These are phyloP conservation scores for Picathartes gymnocephalus DNA, from an alignment of 2,113 vertebrate species.

Conservation along the genomic window DNA sequence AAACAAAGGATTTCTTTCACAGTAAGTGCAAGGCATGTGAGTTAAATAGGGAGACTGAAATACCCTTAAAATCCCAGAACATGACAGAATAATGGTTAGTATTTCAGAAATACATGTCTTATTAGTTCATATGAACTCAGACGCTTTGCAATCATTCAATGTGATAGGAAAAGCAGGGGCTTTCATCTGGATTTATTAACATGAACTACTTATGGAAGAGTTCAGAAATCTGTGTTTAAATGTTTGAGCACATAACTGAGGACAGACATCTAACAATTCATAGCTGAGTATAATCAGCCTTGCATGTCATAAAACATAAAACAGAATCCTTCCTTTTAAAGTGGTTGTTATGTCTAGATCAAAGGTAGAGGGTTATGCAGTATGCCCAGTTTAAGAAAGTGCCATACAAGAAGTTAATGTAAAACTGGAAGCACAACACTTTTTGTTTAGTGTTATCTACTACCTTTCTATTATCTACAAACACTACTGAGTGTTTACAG, in stretches of 20 bases:
- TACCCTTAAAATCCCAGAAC: background rate
- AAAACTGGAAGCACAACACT: background rate
- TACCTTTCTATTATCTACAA: background rate
- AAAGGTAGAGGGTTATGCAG: constrained; percentile 3
- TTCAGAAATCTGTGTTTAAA: constrained; percentile 13
- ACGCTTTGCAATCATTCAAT: background rate
- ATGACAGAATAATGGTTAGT: background rate
- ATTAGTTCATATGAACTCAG: background rate
- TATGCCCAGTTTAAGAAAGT: background rate
- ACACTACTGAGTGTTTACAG: background rate
- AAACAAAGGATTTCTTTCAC: background rate
- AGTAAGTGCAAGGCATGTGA: background rate
- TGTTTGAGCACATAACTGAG: background rate
- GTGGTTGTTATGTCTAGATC: background rate
- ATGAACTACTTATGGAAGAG: background rate
- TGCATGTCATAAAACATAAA: background rate
- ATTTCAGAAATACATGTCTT: background rate
- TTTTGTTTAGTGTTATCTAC: background rate
- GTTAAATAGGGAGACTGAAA: background rate
- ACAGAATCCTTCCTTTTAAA: background rate
- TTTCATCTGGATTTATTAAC: constrained; percentile 16
- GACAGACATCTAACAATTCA: constrained; percentile 6
- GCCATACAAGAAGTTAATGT: background rate
- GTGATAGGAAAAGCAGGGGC: background rate
- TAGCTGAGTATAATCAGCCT: background rate